Evolutionary conservation across 1,140 invertebrate species (phyloP).

Genomic region (Diorhabda elongata): DNA sequence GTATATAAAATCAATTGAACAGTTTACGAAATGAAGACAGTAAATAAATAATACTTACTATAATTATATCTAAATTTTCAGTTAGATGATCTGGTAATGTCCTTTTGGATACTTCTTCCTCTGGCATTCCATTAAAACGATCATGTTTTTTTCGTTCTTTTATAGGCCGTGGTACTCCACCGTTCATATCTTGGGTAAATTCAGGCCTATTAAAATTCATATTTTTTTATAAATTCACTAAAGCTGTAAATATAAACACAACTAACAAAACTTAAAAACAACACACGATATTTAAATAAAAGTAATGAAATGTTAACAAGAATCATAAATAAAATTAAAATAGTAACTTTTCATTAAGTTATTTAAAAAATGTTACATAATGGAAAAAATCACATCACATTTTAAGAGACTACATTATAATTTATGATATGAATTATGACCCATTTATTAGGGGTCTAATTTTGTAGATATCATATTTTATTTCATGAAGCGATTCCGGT

Average conservation of each 20-base stretch:
- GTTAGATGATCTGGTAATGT: constrained; percentile 90
- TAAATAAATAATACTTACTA: constrained; percentile 69
- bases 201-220: constrained; percentile 54
- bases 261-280: background rate
- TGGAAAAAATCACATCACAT: background rate
- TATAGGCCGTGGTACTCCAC: constrained; percentile 59
- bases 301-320: background rate
- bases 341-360: background rate
- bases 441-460: background rate
- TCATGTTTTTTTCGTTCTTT: constrained; percentile 93
- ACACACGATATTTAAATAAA: no score
- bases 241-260: background rate
- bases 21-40: no score
- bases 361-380: background rate
- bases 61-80: constrained; percentile 92
- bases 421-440: background rate
- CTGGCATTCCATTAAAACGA: constrained; percentile 93
- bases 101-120: constrained; percentile 91
- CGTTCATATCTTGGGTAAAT: constrained; percentile 61
- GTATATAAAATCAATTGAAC: no score
- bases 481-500: background rate
- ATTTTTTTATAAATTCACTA: constrained; percentile 19
- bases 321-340: background rate
- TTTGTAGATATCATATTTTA: background rate
- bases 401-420: background rate